A percentile compares a stretch with the other conserved stretches of the same genome.
Conservation (phyloP, 2,797 vertebrate genomes). For the Masticophis lateralis region DNA sequence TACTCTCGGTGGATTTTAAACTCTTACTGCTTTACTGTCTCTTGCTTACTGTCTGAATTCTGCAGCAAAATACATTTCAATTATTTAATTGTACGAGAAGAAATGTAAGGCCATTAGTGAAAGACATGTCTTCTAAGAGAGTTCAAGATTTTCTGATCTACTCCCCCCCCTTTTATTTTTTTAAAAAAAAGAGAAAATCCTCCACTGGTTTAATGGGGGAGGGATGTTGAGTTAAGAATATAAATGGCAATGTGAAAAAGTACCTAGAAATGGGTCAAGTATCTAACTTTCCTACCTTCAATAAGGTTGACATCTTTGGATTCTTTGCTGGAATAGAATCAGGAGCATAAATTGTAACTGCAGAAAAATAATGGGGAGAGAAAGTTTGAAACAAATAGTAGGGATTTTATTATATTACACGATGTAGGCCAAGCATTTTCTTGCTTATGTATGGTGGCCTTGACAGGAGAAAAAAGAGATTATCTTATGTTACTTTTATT, state of each 20-base stretch:
- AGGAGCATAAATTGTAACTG: not conserved
- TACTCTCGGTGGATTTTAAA: conserved; percentile 50
- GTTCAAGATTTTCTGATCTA: conserved; percentile 1
- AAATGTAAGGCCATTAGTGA: conserved; percentile 49
- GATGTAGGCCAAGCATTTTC: not conserved
- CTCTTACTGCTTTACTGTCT: conserved; percentile 40
- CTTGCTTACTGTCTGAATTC: conserved; percentile 39
- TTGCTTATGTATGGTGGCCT: not conserved
- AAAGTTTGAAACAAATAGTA: not conserved
- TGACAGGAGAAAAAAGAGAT: not conserved
- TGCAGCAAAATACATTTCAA: conserved; percentile 53
- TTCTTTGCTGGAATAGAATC: rapidly evolving
- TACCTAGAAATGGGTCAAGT: not conserved
- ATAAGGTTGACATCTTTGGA: not conserved
- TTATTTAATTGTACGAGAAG: conserved; percentile 54
- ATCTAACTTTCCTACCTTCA: not conserved
- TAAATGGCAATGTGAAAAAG: not conserved
- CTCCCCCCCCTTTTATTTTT: not conserved
- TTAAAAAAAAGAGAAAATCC: not conserved
- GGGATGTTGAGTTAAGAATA: not conserved
- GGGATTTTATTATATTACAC: not conserved
- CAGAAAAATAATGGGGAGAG: rapidly evolving
- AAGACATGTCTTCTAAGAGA: conserved; percentile 26
- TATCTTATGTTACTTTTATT: not conserved
- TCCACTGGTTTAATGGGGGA: not conserved